phyloP scores from a whole-genome alignment of 2,888 invertebrate genomes.

The Branchinecta sandiegonensis region DNA sequence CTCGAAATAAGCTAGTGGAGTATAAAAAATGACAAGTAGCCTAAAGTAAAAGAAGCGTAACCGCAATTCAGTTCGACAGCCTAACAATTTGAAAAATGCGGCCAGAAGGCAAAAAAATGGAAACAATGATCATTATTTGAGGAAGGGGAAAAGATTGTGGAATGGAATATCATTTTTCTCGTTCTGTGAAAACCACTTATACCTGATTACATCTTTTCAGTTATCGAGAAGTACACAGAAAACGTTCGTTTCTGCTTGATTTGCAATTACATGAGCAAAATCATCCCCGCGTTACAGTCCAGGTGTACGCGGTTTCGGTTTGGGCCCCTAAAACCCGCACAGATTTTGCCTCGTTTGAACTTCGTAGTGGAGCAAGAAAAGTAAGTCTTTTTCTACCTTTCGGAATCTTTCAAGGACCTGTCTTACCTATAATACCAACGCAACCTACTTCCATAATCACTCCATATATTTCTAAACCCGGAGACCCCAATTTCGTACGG shows the following conservation, averaged over 20 bases:
- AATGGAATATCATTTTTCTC: slow-evolving; percentile 20
- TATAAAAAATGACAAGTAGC: too few species aligned
- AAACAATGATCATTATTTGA: neutral
- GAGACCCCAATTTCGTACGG: too few species aligned
- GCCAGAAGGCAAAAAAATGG: too few species aligned
- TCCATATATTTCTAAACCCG: too few species aligned
- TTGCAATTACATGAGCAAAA: slow-evolving; percentile 95
- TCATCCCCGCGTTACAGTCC: slow-evolving; percentile 96
- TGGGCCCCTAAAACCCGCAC: slow-evolving; percentile 67
- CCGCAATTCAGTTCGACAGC: too few species aligned
- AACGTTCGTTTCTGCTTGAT: slow-evolving; percentile 97
- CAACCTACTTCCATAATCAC: too few species aligned
- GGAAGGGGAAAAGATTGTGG: neutral
- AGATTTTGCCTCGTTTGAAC: slow-evolving; percentile 76
- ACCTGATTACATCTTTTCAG: slow-evolving; percentile 41
- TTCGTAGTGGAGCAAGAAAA: slow-evolving; percentile 67
- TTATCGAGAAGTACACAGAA: slow-evolving; percentile 97
- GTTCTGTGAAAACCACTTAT: slow-evolving; percentile 22
- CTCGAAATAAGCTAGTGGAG: too few species aligned
- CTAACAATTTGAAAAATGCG: too few species aligned
- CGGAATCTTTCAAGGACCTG: too few species aligned
- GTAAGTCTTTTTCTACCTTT: slow-evolving; percentile 39
- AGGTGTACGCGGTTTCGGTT: slow-evolving; percentile 93
- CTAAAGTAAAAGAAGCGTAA: too few species aligned
- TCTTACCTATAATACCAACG: too few species aligned